Evolutionary conservation across 2,113 vertebrate genomes (phyloP), one percentile per base, ranked within the genome.

Genomic region (Hucho hucho): DNA sequence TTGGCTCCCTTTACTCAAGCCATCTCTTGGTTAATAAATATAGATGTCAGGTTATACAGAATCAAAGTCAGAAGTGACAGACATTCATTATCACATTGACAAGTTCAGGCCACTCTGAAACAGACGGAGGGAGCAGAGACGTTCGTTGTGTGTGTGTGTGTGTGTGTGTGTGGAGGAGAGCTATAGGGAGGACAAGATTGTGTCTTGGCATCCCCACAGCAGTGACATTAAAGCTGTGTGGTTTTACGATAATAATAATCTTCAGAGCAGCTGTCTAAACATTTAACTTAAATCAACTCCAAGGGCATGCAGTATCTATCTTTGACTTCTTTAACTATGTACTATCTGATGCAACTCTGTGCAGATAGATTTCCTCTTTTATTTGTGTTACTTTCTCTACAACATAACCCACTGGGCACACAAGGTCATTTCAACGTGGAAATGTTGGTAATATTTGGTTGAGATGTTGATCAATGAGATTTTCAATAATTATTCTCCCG

Each of bases 171-270:
- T 75, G 83, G 72, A 83, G 84, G 83, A 80, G 87, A 84, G 77
- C 71, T 87, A 88, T 89, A 89, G 85, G 88, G 89, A 90, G 88
- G 85, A 90, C 88, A 76, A 87, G 90, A 91, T 89, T 91, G 91
- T 92, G 86, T 92, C 91, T 87, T 91, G 93, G 93, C 91, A 91
- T 92, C 86, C 87, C 85, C 88, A 90, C 88, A 93, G 93, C 91
- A 43, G 37, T 43, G 89, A 93, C 93, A 92, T 93, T 93, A 93
- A 92, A 93, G 92, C 90, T 86, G 89, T 92, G 93, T 84, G 93
- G 93, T 93, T 93, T 92, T 87, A 91, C 91, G 92, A 93, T 92
- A 43, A 43, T 94, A 94, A 94, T 93, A 93, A 92, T 93, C 93
- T 91, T 90, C 83, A 83, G 88, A 90, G 90, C 93, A 94, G 93